phyloP scores from a whole-genome alignment of 2,113 vertebrate species.

The Eudorcas thomsonii region DNA sequence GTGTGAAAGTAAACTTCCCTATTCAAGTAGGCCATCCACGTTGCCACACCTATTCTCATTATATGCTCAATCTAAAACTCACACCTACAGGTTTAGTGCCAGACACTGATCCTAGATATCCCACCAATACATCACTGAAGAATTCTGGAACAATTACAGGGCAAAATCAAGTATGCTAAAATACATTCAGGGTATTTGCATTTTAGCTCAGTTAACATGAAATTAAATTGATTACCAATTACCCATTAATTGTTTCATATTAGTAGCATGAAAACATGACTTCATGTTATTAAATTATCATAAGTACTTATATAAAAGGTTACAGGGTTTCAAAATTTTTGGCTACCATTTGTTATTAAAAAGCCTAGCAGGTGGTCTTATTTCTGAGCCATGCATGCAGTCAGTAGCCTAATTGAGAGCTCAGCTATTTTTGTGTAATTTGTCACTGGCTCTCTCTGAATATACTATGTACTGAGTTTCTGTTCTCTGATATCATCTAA shows the following conservation, averaged over 20 bases:
- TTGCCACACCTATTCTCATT: neutral
- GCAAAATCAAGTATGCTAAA: neutral
- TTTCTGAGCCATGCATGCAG: neutral
- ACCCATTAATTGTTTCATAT: neutral
- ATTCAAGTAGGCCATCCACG: neutral
- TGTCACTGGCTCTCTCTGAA: neutral
- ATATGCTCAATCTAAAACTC: neutral
- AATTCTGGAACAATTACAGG: neutral
- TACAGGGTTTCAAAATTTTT: neutral
- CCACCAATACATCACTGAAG: neutral
- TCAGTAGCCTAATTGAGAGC: neutral
- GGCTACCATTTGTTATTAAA: neutral
- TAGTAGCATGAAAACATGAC: neutral
- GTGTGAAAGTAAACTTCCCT: neutral
- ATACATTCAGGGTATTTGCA: neutral
- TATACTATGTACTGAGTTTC: neutral
- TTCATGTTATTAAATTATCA: neutral
- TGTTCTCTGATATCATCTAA: slow-evolving; percentile 45
- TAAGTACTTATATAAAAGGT: neutral
- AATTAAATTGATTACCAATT: neutral
- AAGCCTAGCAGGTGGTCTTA: neutral
- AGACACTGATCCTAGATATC: neutral
- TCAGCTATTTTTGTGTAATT: slow-evolving; percentile 1
- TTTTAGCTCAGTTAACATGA: neutral
- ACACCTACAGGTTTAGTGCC: neutral